Base-by-base conservation (phyloP, 1,140 invertebrate genomes). In the Nasonia giraulti region DNA sequence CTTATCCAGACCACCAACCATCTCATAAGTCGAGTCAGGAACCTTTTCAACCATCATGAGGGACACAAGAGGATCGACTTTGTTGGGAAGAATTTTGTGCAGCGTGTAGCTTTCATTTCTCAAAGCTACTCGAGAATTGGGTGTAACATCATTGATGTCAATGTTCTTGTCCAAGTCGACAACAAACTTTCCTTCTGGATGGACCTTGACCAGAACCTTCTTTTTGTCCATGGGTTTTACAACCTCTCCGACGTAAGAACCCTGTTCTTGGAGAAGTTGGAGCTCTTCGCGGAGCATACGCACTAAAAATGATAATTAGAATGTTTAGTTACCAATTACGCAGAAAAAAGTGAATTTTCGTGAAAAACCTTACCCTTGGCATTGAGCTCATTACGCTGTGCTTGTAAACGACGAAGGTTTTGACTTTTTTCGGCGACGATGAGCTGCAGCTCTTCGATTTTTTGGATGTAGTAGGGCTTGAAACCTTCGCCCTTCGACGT, bases 41-140 rank as follows among this genome's bases (percentile, higher is more conserved):
- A 99, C 99, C 93, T 99, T 99, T 91, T 99, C 99, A 0, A 99
- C 99, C 99, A 99, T 99, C 99, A 99, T 99, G 73, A 99, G 95
- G n/a, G 98, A 99, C 0, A 99, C 99, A 66, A 99, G 93, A 2
- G 99, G 99, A 95, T 99, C 99, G n/a, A 99, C 98, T 94, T 99
- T 99, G 91, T 99, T 99, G 1, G 99, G 99, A 23, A 99, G 93
- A 88, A 99, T 99, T 94, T 99, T 99, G 92, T 99, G 99, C 31
- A 99, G 94, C 0, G 98, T 99, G 90, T 99, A 99, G 92, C 98
- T 99, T 93, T 99, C 99, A 94, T 99, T 99, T 62, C 99, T 95
- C 33, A 99, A 94, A 31, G 99, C 99, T 47, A 99, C 99, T 90
- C 99, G 94, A 88, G 98, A 99, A 92, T 99, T 99, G 40, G 99